Evolutionary conservation across 2,888 invertebrate genomes (phyloP), one percentile per base, ranked within the genome.

Genomic region (Bugulina stolonifera): DNA sequence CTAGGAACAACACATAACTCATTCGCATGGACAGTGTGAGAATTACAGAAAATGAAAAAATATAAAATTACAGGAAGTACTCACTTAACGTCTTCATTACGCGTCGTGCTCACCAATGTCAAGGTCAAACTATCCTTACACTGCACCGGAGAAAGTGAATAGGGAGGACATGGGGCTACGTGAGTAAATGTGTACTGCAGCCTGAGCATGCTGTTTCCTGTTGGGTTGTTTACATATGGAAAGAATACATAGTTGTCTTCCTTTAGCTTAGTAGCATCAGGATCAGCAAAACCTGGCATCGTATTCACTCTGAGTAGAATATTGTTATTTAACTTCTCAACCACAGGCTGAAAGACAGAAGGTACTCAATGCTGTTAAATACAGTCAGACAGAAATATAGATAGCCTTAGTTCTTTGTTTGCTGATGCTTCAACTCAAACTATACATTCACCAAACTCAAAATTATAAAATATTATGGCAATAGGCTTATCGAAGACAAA

Each of bases 221-320:
- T 34, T 10, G 64, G 64, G 64, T 64, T 64, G 34, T 2, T n/a
- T 14, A 64, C 32, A 32, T 29, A 64, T 32, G 64, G 64, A 10
- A 64, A 32, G 64, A 25, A 64, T 27, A 64, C 32, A 32, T 64
- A 64, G 34, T 64, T 64, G 64, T 64, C 32, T 32, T 64, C 64
- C 10, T 64, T 22, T 25, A 32, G 27, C 3, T 25, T 27, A 27
- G 32, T 2, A 14, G 32, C 25, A 32, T 64, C 32, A 64, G 64
- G 64, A 32, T 14, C 32, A 34, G 18, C 3, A 14, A 14, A 34
- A 5, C 18, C 27, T 14, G 64, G 64, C 64, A 64, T 64, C 5
- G 64, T 64, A 32, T 64, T 32, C 5, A 27, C 32, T 64, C 34
- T 64, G 10, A 64, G 22, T 10, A 64, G 5, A 14, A 64, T 32